A percentile compares a stretch with the other conserved stretches of the same genome.
Conservation (phyloP, 1,140 invertebrate species). For the Drosophila malerkotliana region DNA sequence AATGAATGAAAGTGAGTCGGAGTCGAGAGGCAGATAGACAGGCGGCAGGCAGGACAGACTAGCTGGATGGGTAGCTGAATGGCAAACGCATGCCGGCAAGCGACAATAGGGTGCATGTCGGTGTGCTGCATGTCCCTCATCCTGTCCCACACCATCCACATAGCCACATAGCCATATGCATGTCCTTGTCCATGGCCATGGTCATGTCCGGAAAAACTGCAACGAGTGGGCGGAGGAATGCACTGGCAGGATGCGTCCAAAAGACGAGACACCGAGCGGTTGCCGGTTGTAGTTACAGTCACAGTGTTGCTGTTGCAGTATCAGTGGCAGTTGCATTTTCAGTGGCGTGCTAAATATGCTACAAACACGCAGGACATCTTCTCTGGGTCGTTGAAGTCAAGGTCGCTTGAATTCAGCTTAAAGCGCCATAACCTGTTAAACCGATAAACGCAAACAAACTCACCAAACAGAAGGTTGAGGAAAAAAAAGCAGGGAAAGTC, state of each 20-base stretch:
- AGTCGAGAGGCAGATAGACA: conserved; percentile 24
- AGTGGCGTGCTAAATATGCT: conserved; percentile 37
- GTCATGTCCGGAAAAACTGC: conserved; percentile 47
- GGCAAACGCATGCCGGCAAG: conserved; percentile 41
- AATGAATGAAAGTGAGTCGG: conserved; percentile 63
- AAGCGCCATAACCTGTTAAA: conserved; percentile 31
- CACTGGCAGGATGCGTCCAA: conserved; percentile 30
- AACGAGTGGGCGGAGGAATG: conserved; percentile 19
- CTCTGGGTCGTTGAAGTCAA: conserved; percentile 44
- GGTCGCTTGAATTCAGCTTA: conserved; percentile 44
- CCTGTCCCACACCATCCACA: conserved; percentile 16
- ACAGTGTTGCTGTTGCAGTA: conserved; percentile 9
- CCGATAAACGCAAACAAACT: conserved; percentile 42
- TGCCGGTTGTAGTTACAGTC: conserved; percentile 4
- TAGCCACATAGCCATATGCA: background rate
- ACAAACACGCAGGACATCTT: conserved; percentile 30
- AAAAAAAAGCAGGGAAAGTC: conserved; percentile 13
- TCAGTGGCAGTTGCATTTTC: conserved; percentile 4
- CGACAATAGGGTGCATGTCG: conserved; percentile 56
- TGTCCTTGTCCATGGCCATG: conserved; percentile 8
- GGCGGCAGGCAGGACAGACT: conserved; percentile 24
- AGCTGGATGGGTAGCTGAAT: conserved; percentile 1
- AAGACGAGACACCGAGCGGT: conserved; percentile 19
- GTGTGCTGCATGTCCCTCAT: conserved; percentile 33
- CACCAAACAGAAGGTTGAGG: conserved; percentile 18